Percentiles rank a stretch among this genome's conserved stretches.
phyloP scores from a whole-genome alignment of 2,888 invertebrate genomes.

The Mayetiola destructor region DNA sequence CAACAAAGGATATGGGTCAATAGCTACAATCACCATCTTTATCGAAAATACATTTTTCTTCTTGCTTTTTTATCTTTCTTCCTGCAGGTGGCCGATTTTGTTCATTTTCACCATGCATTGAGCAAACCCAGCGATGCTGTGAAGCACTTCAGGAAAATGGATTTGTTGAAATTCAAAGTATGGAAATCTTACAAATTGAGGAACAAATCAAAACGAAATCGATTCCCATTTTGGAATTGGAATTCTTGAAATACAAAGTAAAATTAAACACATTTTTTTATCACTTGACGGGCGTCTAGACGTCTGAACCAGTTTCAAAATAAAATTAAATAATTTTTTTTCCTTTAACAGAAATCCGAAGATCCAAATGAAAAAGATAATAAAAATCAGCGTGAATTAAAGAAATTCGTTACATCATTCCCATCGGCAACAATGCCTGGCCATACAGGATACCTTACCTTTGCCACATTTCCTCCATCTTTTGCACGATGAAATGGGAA shows the following conservation, averaged over 20 bases:
- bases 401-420: constrained; percentile 49
- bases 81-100: constrained; percentile 77
- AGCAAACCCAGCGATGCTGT: constrained; percentile 91
- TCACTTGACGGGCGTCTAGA: no score
- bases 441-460: constrained; percentile 93
- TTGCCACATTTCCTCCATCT: constrained; percentile 68
- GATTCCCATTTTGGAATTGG: constrained; percentile 51
- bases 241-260: constrained; percentile 53
- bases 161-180: constrained; percentile 71
- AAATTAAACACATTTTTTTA: constrained; percentile 22
- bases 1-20: neutral
- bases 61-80: constrained; percentile 13
- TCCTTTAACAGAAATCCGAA: constrained; percentile 20
- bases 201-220: constrained; percentile 53
- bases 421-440: constrained; percentile 67
- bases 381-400: constrained; percentile 34
- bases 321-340: neutral
- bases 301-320: neutral
- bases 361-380: constrained; percentile 34
- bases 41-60: neutral
- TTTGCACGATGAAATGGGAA: constrained; percentile 33
- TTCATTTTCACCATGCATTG: constrained; percentile 98
- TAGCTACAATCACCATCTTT: neutral
- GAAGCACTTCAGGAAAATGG: constrained; percentile 52
- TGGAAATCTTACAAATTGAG: constrained; percentile 75